Base-by-base conservation (phyloP, 2,113 vertebrate species). In the Arenaria interpres region DNA sequence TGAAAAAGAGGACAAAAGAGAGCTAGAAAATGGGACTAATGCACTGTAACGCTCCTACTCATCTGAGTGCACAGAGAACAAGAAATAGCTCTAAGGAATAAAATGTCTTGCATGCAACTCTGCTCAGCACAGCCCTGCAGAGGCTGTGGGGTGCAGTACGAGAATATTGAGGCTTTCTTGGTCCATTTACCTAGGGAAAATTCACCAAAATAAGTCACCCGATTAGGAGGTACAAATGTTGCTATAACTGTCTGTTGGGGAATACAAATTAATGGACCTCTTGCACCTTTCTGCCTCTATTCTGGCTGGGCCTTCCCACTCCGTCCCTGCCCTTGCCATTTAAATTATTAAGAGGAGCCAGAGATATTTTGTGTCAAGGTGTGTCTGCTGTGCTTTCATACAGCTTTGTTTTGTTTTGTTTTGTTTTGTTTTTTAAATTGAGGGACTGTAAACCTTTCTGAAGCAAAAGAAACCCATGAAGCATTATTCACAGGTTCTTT, bases 331-430 rank as follows among this genome's bases (percentile, higher is more conserved):
- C 23, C 9, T 87, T 64, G 25, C 14, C 15, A 22, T 37, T 68
- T 53, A 59, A n/a, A 1, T 3, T 6, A 53, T 59, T 32, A 86
- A 45, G 54, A 69, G 13, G 15, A 64, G 6, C 0, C 0, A 0
- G 23, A 75, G 43, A 20, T 32, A 53, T 17, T 78, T 69, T 67
- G 21, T 68, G 16, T 13, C 30, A 53, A 86, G 3, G 7, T 51
- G 7, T 45, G 27, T 59, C 53, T 73, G 10, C 8, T 18, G 50
- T 72, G 16, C 8, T 43, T 74, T 91, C 2, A 1, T 84, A 90
- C 37, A 39, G 27, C 43, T 73, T 27, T 76, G 22, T 54, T 27
- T 28, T 53, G 51, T 15, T 30, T 54, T 54, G 53, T 30, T 30
- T 64, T 62, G 14, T 27, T 20, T 35, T 10, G 46, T 63, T 62